Percentiles rank a stretch among this genome's conserved stretches.
Conservation (phyloP, 2,888 invertebrate genomes). For the Hemaris fuciformis region DNA sequence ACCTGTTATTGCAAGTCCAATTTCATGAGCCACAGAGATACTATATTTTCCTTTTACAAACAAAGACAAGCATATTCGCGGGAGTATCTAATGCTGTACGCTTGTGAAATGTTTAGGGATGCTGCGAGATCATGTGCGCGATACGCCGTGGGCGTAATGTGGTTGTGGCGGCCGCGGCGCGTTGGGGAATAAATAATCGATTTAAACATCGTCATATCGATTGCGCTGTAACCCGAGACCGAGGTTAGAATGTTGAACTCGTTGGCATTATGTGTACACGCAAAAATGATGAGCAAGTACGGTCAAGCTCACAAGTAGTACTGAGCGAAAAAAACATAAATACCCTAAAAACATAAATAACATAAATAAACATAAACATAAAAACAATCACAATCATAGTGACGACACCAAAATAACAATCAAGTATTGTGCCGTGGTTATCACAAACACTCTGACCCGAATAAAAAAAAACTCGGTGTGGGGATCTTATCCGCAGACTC, state of each 20-base stretch:
- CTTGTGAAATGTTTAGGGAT: constrained; percentile 53
- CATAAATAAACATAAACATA: too few species aligned
- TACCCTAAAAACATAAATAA: too few species aligned
- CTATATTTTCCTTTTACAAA: neutral
- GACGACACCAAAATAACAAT: too few species aligned
- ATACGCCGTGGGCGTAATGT: constrained; percentile 62
- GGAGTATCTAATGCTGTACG: neutral
- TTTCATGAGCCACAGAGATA: too few species aligned
- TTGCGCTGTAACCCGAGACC: constrained; percentile 56
- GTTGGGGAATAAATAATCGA: constrained; percentile 69
- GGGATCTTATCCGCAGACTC: too few species aligned
- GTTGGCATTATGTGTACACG: constrained; percentile 53
- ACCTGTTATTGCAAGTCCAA: too few species aligned
- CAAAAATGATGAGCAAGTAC: constrained; percentile 63
- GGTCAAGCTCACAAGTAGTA: constrained; percentile 24
- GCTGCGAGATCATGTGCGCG: constrained; percentile 36
- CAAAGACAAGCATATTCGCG: neutral
- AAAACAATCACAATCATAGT: too few species aligned
- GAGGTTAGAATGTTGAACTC: constrained; percentile 51
- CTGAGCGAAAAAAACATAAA: too few species aligned
- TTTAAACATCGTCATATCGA: constrained; percentile 56
- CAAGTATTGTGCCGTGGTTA: too few species aligned
- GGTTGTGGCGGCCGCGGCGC: constrained; percentile 50
- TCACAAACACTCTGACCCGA: too few species aligned
- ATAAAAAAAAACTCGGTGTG: too few species aligned